Evolutionary conservation across 1,140 invertebrate species (phyloP).

Genomic region (Neotoxoptera formosana): DNA sequence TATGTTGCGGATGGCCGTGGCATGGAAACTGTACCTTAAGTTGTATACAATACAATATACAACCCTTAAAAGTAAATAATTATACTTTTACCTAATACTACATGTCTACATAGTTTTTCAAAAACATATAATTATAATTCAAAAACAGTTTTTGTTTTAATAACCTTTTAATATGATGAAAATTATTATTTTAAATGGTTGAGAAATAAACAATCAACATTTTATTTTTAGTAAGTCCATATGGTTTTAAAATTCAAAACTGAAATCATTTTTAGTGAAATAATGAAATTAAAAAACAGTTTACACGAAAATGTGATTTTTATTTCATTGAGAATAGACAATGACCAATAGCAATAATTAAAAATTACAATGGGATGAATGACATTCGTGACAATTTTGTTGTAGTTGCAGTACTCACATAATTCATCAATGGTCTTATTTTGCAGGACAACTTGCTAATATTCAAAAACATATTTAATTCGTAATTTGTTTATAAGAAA

Average conservation of each 20-base stretch:
- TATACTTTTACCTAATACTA: not conserved
- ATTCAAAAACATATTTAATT: not conserved
- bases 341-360: not conserved
- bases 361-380: too few relatives aligned
- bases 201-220: not conserved
- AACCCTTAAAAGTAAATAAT: not conserved
- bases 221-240: not conserved
- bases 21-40: too few relatives aligned
- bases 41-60: too few relatives aligned
- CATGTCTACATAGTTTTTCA: not conserved
- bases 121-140: not conserved
- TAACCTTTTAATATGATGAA: not conserved
- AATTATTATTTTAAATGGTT: not conserved
- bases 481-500: too few relatives aligned
- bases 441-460: not conserved
- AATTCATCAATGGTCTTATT: not conserved
- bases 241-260: not conserved
- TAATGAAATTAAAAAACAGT: too few relatives aligned
- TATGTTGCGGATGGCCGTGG: too few relatives aligned
- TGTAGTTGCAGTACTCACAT: conserved; percentile 31
- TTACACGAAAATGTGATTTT: not conserved
- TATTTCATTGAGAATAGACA: not conserved
- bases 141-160: too few relatives aligned
- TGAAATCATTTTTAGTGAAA: too few relatives aligned
- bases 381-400: not conserved